Percentiles rank a stretch among this genome's conserved stretches.
These are phyloP conservation scores for Platorchestia sp. DNA, from an alignment of 1,140 invertebrate genomes.

Conservation along the genomic window DNA sequence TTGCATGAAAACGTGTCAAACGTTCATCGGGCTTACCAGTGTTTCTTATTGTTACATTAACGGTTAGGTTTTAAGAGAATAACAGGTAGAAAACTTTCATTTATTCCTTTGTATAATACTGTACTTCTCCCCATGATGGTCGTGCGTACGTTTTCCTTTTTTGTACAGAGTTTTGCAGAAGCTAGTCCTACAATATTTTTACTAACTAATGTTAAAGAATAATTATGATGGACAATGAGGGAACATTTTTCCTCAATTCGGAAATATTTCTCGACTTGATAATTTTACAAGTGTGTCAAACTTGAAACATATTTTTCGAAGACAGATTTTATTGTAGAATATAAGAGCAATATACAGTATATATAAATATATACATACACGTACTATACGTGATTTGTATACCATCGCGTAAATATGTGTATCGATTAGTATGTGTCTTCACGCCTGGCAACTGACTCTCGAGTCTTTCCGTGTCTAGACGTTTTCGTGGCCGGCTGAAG, in stretches of 20 bases:
- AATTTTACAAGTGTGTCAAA: not conserved
- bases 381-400: too few species aligned
- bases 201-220: not conserved
- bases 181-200: constrained; percentile 6
- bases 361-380: not conserved
- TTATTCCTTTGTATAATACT: not conserved
- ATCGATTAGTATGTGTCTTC: not conserved
- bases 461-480: not conserved
- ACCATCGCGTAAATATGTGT: not conserved
- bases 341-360: not conserved
- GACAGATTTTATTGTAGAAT: not conserved
- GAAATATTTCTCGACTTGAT: not conserved
- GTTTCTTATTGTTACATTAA: not conserved
- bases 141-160: not conserved
- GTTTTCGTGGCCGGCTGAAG: too few species aligned
- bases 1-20: not conserved
- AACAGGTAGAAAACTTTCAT: not conserved
- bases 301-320: not conserved
- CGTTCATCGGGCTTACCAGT: not conserved
- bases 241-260: not conserved
- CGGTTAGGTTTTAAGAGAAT: not conserved
- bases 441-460: too few species aligned
- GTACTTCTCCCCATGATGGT: not conserved
- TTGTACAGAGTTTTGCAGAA: not conserved
- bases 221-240: not conserved